phyloP scores from a whole-genome alignment of 2,888 invertebrate genomes.

The Teleiodes luculella region DNA sequence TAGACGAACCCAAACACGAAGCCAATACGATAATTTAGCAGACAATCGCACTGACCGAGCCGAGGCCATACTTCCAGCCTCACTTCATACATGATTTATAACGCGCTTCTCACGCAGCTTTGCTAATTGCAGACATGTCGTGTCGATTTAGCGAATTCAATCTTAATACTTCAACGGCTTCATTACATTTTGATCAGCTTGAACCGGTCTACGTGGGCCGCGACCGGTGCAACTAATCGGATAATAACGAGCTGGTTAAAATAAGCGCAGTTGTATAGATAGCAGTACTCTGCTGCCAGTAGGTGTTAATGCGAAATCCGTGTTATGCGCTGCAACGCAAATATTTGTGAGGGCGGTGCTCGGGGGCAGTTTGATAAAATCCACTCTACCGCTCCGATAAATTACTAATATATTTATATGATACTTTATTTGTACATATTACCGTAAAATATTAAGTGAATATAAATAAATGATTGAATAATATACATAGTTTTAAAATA shows the following conservation, averaged over 20 bases:
- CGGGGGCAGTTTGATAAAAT: constrained; percentile 7
- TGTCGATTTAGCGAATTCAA: background rate
- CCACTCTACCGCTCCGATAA: background rate
- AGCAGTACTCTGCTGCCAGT: constrained; percentile 34
- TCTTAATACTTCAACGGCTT: constrained; percentile 20
- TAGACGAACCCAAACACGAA: constrained; percentile 36
- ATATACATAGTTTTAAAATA: too few species aligned
- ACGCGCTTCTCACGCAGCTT: constrained; percentile 32
- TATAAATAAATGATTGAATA: too few species aligned
- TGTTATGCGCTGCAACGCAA: constrained; percentile 46
- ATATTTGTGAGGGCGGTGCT: constrained; percentile 55
- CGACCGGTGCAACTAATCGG: constrained; percentile 21
- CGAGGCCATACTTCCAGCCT: constrained; percentile 21
- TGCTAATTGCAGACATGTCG: constrained; percentile 18
- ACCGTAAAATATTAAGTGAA: too few species aligned
- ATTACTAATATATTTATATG: too few species aligned
- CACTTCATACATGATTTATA: constrained; percentile 51
- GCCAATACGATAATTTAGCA: constrained; percentile 41
- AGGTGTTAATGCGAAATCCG: constrained; percentile 63
- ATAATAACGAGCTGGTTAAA: constrained; percentile 31
- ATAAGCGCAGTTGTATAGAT: constrained; percentile 47
- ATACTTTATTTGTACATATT: too few species aligned
- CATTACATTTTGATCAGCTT: constrained; percentile 30
- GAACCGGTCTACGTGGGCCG: constrained; percentile 27
- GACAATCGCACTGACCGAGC: constrained; percentile 42